Evolutionary conservation across 2,888 invertebrate genomes (phyloP).

Genomic region (Priocnemis perturbator): DNA sequence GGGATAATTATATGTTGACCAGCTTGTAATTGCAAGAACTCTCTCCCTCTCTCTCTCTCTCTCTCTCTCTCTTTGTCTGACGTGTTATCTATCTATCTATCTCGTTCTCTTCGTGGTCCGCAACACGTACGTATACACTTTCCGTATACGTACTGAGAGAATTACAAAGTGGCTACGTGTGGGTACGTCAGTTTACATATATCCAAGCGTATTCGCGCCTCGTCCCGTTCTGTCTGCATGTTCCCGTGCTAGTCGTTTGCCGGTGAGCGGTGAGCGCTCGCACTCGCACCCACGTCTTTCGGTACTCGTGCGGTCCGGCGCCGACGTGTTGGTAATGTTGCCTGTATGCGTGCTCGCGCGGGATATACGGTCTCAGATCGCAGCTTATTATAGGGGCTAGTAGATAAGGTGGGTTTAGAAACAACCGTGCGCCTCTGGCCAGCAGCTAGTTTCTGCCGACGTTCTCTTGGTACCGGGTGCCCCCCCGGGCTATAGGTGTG

Average conservation of each 20-base stretch:
- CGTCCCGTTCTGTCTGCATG: neutral
- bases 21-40: conserved; percentile 74
- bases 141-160: too few relatives aligned
- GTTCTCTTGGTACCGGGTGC: conserved; percentile 17
- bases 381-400: conserved; percentile 73
- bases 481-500: conserved; percentile 51
- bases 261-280: conserved; percentile 13
- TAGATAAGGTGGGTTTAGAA: conserved; percentile 69
- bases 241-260: neutral
- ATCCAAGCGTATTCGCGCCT: conserved; percentile 20
- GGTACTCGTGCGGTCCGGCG: conserved; percentile 46
- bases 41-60: conserved; percentile 22
- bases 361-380: conserved; percentile 71
- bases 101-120: conserved; percentile 31
- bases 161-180: neutral
- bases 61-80: neutral
- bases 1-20: conserved; percentile 75
- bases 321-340: neutral
- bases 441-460: conserved; percentile 50
- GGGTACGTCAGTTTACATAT: conserved; percentile 6
- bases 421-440: conserved; percentile 64
- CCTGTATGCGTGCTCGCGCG: neutral
- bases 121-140: neutral
- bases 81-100: conserved; percentile 6
- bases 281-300: conserved; percentile 9